phyloP scores from a whole-genome alignment of 35 echinoderm and acorn worm species.

The Strongylocentrotus purpuratus region DNA sequence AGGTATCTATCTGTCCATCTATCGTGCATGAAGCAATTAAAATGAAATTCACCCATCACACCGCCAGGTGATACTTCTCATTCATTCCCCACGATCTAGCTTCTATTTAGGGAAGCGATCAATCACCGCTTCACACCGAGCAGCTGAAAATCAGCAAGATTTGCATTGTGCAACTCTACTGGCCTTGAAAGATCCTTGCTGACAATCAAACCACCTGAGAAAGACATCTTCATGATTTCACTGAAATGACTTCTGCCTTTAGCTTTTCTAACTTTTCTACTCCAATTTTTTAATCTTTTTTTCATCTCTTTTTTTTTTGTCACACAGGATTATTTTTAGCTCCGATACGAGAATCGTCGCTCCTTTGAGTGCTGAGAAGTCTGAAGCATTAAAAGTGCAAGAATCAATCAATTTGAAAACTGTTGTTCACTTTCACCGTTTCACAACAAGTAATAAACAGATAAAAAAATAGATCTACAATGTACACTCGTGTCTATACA shows the following conservation, averaged over 20 bases:
- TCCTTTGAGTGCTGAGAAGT: not conserved
- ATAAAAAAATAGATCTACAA: too few relatives aligned
- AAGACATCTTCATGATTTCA: not conserved
- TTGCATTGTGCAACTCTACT: not conserved
- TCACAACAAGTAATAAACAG: not conserved
- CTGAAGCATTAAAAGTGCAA: not conserved
- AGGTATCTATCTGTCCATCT: not conserved
- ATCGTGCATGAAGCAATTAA: not conserved
- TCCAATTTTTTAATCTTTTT: not conserved
- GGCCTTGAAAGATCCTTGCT: not conserved
- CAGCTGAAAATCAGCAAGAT: not conserved
- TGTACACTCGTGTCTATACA: too few relatives aligned
- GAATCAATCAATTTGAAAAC: not conserved
- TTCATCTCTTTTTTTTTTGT: not conserved
- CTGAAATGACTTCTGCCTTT: not conserved
- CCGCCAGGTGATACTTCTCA: constrained; percentile 14
- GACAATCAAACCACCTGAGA: not conserved
- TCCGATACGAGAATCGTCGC: not conserved
- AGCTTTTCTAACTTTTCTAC: not conserved
- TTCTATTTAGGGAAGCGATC: not conserved
- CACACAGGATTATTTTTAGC: not conserved
- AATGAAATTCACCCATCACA: not conserved
- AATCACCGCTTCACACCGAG: not conserved
- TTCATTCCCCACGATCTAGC: not conserved
- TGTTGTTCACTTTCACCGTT: not conserved